Base-by-base conservation (phyloP, 2,888 invertebrate species). In the Pyrrhia umbra region DNA sequence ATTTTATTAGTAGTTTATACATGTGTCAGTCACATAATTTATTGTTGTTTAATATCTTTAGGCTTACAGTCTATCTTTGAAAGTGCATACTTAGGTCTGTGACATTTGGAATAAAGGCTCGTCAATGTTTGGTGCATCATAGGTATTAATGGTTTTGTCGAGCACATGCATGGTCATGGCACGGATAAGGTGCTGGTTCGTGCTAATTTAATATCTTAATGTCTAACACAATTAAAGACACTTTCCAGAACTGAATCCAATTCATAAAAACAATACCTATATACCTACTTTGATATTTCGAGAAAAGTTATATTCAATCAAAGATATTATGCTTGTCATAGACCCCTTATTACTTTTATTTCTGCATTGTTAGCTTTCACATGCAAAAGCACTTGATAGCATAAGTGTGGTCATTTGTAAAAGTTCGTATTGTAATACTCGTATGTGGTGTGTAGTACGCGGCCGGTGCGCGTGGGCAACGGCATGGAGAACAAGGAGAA, bases 401-500 rank as follows among this genome's bases (percentile, higher is more conserved):
- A 13, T 60, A 47, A 49, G 25, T 16, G 13, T 21, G 15, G 16
- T 8, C 1, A 10, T 0, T 23, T 4, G 5, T 5, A 40, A 23
- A 13, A 10, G 6, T 39, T 34, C 37, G 18, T 50, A 20, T 10
- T 16, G 16, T 73, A 59, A 74, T 8, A 25, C 8, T 13, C 34
- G 6, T 34, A 5, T 50, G 25, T 68, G 45, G 77, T 92, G 92
- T 96, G 96, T 95, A 97, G 97, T 89, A 96, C 96, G 84, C 97
- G 98, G 89, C 97, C 98, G 74, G 97, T 97, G 87, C 96, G 98
- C 89, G 92, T 97, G 86, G 97, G 97, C 67, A 97, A 97, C 89
- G 97, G 97, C 45, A 90, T 96, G 86, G 98, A 98, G 90, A 98
- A 98, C 93, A 98, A 98, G 92, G 98, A 98, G 92, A 98, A 98